Base-by-base conservation (phyloP, 2,888 invertebrate species). In the Isotomurus palustris region DNA sequence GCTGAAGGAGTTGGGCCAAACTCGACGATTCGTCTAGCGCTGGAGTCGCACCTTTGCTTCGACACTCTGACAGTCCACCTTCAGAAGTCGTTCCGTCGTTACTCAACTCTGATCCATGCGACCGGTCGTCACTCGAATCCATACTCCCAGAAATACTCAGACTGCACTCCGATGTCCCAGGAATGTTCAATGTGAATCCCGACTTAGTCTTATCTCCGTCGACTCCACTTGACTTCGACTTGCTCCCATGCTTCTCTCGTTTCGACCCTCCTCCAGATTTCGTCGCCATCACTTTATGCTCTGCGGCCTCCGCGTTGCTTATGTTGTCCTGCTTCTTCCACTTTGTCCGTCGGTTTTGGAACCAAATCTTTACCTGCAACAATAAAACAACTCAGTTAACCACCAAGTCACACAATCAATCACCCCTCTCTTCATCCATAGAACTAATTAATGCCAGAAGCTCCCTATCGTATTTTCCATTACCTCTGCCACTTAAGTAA, bases 291-390 rank as follows among this genome's bases (percentile, higher is more conserved):
- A 78, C 84, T 73, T 88, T 88, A 74, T 88, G 83, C 73, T 90
- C 91, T 1, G 90, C 88, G 2, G 88, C 88, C 75, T 92, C 91
- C 19, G 90, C 86, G 74, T 88, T 91, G 60, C 86, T 84, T 54
- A 92, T 86, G 78, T 91, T 91, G 77, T 93, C 93, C 75, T 91
- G 91, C 76, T 93, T 93, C 79, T 93, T 94, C 85, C 86, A 86
- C 73, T 86, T 86, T 22, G 85, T 86, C 56, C 86, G 78, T 76
- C 93, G 81, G 75, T 91, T 91, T 78, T 90, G 90, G 76, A 91
- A 91, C 90, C 90, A 90, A 69, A 90, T 90, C 78, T 90, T 90
- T 72, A 90, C 89, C 89, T 90, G 83, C 36, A 82, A 82, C 73
- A 65, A 72, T n/a, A n/a, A n/a, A n/a, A n/a, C n/a, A n/a, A n/a